phyloP scores from a whole-genome alignment of 1,140 invertebrate genomes.

The Heliconius congener region DNA sequence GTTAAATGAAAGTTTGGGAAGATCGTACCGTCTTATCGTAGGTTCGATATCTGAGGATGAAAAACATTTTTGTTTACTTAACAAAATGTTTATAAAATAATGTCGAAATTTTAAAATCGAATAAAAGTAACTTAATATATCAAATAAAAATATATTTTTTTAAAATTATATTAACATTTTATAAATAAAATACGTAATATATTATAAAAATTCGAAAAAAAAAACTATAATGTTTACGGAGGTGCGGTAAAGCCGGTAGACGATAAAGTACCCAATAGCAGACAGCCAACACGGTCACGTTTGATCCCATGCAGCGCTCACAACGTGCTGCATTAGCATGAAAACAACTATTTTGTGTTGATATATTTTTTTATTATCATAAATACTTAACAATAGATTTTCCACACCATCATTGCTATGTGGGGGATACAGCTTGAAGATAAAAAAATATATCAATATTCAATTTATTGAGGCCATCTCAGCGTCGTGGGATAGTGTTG shows the following conservation, averaged over 20 bases:
- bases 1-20: neutral
- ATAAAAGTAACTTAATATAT: too few relatives aligned
- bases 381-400: neutral
- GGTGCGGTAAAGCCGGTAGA: neutral
- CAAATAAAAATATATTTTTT: too few relatives aligned
- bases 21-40: neutral
- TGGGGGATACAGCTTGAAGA: too few relatives aligned
- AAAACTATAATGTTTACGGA: neutral
- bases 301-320: slow-evolving; percentile 25
- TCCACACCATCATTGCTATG: too few relatives aligned
- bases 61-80: too few relatives aligned
- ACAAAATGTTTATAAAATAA: too few relatives aligned
- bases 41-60: neutral
- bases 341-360: neutral
- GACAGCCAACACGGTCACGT: slow-evolving; percentile 31
- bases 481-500: too few relatives aligned
- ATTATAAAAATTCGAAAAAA: neutral
- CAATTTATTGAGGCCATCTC: too few relatives aligned
- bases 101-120: too few relatives aligned
- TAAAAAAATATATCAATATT: too few relatives aligned
- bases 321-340: slow-evolving; percentile 20
- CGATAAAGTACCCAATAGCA: slow-evolving; percentile 7
- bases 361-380: neutral
- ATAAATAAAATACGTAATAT: neutral
- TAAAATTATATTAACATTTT: neutral